These are phyloP conservation scores for Myotis pilosus DNA, from an alignment of 2,797 vertebrate genomes.

Conservation along the genomic window DNA sequence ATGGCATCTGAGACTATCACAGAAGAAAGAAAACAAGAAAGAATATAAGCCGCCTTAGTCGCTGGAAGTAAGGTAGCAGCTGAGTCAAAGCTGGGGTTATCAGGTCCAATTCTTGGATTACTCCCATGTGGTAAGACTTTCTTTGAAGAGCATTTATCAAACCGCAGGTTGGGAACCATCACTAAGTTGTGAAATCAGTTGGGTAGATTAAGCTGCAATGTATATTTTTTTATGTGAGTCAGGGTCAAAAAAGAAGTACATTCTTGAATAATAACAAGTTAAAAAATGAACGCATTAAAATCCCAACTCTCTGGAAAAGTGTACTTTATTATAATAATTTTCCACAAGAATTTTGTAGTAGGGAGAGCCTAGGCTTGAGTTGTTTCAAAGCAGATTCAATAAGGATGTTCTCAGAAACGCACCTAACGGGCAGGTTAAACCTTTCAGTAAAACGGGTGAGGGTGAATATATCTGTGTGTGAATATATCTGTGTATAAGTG, in stretches of 20 bases:
- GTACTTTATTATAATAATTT: slow-evolving; percentile 39
- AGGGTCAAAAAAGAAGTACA: background rate
- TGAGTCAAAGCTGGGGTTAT: background rate
- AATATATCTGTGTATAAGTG: background rate
- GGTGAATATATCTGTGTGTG: background rate
- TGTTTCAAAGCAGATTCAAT: background rate
- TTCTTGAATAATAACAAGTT: background rate
- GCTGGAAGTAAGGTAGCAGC: background rate
- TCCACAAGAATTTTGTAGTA: background rate
- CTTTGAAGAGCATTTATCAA: background rate
- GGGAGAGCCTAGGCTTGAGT: background rate
- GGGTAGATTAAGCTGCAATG: background rate
- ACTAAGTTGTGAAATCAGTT: background rate
- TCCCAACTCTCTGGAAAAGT: background rate
- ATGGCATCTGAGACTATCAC: background rate
- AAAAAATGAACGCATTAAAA: background rate
- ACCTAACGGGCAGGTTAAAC: background rate
- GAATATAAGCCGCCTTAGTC: background rate
- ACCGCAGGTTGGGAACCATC: background rate
- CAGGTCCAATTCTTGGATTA: background rate
- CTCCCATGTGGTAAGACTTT: background rate
- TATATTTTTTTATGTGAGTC: slow-evolving; percentile 17
- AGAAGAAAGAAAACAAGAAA: background rate
- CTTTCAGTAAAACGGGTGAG: background rate
- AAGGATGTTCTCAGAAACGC: background rate